A percentile compares a stretch with the other conserved stretches of the same genome.
phyloP scores from a whole-genome alignment of 1,140 invertebrate species.

The Archivesica marissinica region DNA sequence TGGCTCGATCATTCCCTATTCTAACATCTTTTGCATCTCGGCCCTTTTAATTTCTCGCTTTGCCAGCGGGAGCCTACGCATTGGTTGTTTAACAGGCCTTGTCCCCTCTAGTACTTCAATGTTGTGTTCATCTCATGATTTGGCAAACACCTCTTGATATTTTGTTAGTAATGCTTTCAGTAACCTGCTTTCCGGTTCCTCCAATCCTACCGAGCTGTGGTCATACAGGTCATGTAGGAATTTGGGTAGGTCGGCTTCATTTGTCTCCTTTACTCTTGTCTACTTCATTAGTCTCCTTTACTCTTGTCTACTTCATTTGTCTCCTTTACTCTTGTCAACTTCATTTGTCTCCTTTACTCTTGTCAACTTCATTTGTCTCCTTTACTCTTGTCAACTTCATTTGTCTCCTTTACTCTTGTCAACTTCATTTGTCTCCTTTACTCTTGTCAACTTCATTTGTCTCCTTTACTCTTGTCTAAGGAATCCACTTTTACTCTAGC shows the following conservation, averaged over 20 bases:
- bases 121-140: not conserved
- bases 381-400: no score
- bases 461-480: no score
- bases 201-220: not conserved
- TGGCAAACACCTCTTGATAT: not conserved
- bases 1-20: not conserved
- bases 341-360: no score
- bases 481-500: no score
- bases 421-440: no score
- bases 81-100: not conserved
- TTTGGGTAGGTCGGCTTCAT: not conserved
- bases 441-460: no score
- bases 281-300: not conserved
- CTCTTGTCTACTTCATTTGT: no score
- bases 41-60: not conserved
- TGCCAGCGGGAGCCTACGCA: not conserved
- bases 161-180: not conserved
- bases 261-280: not conserved
- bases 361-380: no score
- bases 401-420: no score
- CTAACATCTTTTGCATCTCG: not conserved
- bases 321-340: no score
- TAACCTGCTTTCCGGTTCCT: not conserved
- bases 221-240: not conserved
- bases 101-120: not conserved